Evolutionary conservation across 2,797 vertebrate species (phyloP).

Genomic region (Molossus molossus): DNA sequence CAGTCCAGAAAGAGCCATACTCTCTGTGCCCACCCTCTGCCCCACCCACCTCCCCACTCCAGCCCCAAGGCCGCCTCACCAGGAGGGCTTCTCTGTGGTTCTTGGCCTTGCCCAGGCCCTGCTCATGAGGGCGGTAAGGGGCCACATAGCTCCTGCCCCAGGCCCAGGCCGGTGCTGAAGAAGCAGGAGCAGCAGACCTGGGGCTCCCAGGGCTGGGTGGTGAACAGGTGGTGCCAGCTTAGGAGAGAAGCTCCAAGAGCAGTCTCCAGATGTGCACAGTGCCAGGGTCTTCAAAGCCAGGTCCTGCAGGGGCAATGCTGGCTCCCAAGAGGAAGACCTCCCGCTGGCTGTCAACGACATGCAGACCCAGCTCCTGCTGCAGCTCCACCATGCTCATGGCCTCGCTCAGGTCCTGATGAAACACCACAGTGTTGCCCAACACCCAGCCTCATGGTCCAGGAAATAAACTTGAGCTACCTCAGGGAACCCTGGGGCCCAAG

Average conservation of each 20-base stretch:
- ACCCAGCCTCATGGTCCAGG: background rate
- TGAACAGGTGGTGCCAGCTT: background rate
- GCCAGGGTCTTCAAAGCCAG: constrained; percentile 86
- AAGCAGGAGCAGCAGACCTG: background rate
- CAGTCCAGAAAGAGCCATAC: background rate
- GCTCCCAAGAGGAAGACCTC: constrained; percentile 93
- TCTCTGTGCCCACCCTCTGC: background rate
- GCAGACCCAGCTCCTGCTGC: constrained; percentile 92
- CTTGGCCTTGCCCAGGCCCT: background rate
- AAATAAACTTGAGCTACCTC: background rate
- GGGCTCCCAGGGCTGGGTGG: background rate
- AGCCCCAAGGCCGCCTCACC: background rate
- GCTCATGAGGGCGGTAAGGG: background rate
- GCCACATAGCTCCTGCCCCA: background rate
- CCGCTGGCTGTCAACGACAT: constrained; percentile 86
- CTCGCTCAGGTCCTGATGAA: constrained; percentile 91
- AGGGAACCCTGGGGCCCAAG: background rate
- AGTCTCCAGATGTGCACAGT: constrained; percentile 92
- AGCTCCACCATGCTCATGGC: constrained; percentile 92
- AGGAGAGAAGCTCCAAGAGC: constrained; percentile 92
- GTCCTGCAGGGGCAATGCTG: constrained; percentile 90
- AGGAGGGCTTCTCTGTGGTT: background rate
- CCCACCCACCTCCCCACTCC: background rate
- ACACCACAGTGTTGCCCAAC: background rate
- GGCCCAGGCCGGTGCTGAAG: background rate